Evolutionary conservation across 1,140 invertebrate species (phyloP).

Genomic region (Diachasmimorpha longicaudata): DNA sequence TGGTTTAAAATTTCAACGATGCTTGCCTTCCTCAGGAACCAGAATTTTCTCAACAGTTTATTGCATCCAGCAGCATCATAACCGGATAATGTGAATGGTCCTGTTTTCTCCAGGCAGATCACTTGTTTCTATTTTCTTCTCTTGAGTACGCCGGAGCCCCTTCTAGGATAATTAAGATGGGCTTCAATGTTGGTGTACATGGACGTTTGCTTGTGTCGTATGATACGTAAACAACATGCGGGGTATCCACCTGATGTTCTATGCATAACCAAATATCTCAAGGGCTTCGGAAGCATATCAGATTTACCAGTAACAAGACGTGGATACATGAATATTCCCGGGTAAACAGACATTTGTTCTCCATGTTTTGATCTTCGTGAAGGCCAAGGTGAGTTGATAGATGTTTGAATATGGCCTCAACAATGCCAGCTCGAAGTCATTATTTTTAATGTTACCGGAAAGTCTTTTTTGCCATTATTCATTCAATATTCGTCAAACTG

Average conservation of each 20-base stretch:
- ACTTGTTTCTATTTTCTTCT: not conserved
- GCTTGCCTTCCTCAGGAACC: not conserved
- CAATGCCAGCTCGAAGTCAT: no score
- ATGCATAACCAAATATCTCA: conserved; percentile 4
- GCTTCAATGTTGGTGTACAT: not conserved
- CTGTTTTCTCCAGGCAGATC: not conserved
- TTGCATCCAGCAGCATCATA: not conserved
- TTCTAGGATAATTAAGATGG: not conserved
- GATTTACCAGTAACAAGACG: not conserved
- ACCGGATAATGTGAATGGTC: not conserved
- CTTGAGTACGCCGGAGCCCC: not conserved
- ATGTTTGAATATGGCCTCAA: no score
- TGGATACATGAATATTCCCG: not conserved
- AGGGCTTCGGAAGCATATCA: not conserved
- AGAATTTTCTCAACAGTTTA: not conserved
- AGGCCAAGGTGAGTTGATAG: no score
- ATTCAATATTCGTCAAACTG: no score
- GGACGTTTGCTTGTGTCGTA: not conserved
- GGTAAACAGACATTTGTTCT: not conserved
- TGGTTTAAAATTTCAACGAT: no score
- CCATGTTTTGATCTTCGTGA: no score
- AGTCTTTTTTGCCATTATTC: no score
- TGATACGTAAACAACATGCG: not conserved
- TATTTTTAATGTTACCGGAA: no score
- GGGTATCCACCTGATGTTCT: not conserved